These are phyloP conservation scores for Phodopus roborovskii DNA, from an alignment of 2,113 vertebrate species.

Conservation along the genomic window DNA sequence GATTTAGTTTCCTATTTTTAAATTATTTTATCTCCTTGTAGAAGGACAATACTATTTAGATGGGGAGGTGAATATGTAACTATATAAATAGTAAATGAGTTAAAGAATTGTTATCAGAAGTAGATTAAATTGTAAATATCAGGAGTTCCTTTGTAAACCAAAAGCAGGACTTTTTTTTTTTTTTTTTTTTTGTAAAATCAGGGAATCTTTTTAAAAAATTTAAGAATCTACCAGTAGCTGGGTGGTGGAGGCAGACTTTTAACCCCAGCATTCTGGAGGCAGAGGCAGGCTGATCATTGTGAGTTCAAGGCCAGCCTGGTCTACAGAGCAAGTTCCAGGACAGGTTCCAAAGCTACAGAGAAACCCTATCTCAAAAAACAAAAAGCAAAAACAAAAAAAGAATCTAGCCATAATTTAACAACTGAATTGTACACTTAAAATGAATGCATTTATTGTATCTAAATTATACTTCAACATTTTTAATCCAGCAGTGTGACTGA, in stretches of 20 bases:
- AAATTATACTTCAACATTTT: background rate
- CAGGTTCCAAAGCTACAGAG: no score
- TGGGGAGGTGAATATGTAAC: constrained; percentile 1
- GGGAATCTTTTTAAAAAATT: constrained; percentile 8
- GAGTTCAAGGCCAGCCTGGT: no score
- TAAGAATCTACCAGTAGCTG: background rate
- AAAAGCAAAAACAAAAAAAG: no score
- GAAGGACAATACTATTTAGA: background rate
- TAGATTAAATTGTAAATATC: constrained; percentile 12
- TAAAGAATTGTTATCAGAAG: background rate
- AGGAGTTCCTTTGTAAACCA: background rate
- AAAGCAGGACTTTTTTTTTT: background rate
- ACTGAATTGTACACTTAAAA: constrained; percentile 15
- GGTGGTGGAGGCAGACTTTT: no score
- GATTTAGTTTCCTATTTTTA: no score
- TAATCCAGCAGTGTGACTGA: background rate
- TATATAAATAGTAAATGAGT: constrained; percentile 19
- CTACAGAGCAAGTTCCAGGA: no score
- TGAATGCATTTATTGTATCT: background rate
- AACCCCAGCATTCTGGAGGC: no score
- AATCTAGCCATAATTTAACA: background rate
- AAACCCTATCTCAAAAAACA: no score
- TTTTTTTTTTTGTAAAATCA: constrained; percentile 10
- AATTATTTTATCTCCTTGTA: no score
- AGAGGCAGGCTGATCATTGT: no score